Evolutionary conservation across 2,888 invertebrate species (phyloP), one percentile per base, ranked within the genome.

Genomic region (Polyommatus icarus): DNA sequence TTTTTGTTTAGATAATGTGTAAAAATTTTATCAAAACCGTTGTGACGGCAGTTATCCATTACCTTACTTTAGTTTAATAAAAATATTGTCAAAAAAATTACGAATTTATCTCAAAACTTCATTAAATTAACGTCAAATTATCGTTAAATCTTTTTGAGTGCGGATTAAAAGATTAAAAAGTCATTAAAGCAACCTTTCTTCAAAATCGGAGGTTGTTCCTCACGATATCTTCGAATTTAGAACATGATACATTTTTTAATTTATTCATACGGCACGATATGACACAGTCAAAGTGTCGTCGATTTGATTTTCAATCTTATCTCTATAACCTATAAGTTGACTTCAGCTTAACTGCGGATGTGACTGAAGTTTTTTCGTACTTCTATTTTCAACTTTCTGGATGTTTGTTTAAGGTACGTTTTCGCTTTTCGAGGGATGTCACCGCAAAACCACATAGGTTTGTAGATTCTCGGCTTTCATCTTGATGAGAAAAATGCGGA

Each of bases 401-500:
- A 18, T 20, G 3, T 12, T 0, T 10, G 0, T 18, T 1, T 73
- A 73, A 24, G 5, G 50, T 20, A 24, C 12, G 10, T 50, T 50
- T 73, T 18, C 20, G 4, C 1, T 18, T 20, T 6, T n/a, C 20
- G 1, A n/a, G 72, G 7, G 1, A 20, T 15, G 4, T 15, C 73
- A 50, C 50, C 46, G 50, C 73, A 46, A 50, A 73, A 50, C 73
- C 50, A 73, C 73, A 73, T 46, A 24, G 73, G 73, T 73, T 50
- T 73, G 73, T 73, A 50, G 72, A 40, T 40, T 40, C 46, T 20
- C 50, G 20, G 50, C 73, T 73, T 15, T 73, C 73, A 73, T 73
- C 73, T 73, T 73, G 73, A 73, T 73, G 73, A 73, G 73, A 73
- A 73, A 73, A 73, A 73, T 73, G 73, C 50, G 73, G 73, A 73